Conservation (phyloP, 2,113 vertebrate species). For the Fregetta grallaria region DNA sequence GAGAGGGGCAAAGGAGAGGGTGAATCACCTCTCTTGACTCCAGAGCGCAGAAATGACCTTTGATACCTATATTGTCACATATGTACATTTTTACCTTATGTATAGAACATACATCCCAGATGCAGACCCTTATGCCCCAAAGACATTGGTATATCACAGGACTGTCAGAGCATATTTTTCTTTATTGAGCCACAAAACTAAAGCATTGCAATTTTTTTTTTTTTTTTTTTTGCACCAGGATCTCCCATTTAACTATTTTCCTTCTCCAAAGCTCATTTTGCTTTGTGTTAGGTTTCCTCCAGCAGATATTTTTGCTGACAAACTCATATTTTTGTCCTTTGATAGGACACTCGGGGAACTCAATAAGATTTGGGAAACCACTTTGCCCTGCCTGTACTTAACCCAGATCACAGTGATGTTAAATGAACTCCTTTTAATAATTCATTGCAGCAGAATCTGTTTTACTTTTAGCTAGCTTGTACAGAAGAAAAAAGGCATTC, state of each 20-base stretch:
- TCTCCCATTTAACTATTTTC: neutral
- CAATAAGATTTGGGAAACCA: slow-evolving; percentile 37
- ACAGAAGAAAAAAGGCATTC: neutral
- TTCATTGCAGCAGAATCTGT: slow-evolving; percentile 6
- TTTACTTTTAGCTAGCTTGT: neutral
- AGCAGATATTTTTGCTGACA: slow-evolving; percentile 5
- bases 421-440: slow-evolving; percentile 38
- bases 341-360: neutral
- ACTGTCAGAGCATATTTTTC: neutral
- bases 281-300: neutral
- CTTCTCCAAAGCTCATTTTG: neutral
- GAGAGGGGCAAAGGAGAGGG: neutral
- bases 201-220: neutral
- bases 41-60: neutral
- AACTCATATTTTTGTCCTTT: slow-evolving; percentile 24
- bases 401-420: slow-evolving; percentile 2
- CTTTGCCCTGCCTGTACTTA: neutral
- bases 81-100: neutral
- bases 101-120: neutral
- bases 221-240: neutral
- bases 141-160: neutral
- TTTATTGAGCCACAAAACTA: neutral
- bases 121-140: neutral
- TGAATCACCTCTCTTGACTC: neutral
- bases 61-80: neutral